Percentiles rank a stretch among this genome's conserved stretches.
Evolutionary conservation across 2,113 vertebrate species (phyloP).

Genomic region (Acrocephalus arundinaceus): DNA sequence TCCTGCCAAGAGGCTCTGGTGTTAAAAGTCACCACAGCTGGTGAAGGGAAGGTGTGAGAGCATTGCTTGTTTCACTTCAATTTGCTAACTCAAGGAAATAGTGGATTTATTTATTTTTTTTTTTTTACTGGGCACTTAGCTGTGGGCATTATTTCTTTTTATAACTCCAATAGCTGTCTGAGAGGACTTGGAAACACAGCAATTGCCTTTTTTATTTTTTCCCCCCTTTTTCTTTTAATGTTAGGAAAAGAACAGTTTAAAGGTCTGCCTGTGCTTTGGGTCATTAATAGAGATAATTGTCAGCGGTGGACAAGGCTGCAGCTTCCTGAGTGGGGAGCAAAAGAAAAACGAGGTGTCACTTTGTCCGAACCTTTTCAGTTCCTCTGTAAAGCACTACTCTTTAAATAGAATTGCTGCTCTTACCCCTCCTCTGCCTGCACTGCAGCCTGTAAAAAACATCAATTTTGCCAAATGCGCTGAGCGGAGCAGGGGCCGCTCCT

Average conservation of each 20-base stretch:
- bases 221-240: accelerated
- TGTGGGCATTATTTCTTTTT: background rate
- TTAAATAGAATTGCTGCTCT: background rate
- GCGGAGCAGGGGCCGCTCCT: background rate
- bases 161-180: background rate
- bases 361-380: background rate
- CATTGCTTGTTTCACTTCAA: background rate
- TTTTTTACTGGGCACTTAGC: background rate
- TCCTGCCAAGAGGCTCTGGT: background rate
- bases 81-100: background rate
- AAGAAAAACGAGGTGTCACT: background rate
- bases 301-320: background rate
- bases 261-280: background rate
- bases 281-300: background rate
- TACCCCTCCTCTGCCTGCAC: background rate
- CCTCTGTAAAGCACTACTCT: background rate
- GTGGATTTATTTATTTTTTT: background rate
- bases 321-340: background rate
- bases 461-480: accelerated
- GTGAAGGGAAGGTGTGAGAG: background rate
- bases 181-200: background rate
- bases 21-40: background rate
- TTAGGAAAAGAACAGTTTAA: background rate
- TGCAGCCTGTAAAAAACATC: background rate
- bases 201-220: background rate